Evolutionary conservation across 2,888 invertebrate species (phyloP).

Genomic region (Drosophila monieri): DNA sequence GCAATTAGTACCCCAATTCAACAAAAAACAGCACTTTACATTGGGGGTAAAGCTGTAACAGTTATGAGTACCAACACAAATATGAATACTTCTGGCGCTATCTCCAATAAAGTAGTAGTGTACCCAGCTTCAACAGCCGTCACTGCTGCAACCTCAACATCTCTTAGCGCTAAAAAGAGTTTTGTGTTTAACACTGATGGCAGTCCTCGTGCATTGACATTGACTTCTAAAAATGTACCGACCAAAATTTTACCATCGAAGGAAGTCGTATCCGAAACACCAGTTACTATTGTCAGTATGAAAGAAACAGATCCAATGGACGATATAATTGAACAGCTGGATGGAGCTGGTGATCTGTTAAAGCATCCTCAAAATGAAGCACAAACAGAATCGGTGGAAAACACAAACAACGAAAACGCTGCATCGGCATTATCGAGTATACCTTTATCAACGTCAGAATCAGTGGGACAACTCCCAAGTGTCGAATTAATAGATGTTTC

Average conservation of each 20-base stretch:
- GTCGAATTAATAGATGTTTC: not conserved
- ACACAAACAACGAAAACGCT: slow-evolving; percentile 22
- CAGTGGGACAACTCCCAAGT: not conserved
- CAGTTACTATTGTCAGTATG: slow-evolving; percentile 58
- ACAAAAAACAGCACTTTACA: slow-evolving; percentile 86
- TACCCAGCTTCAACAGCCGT: slow-evolving; percentile 69
- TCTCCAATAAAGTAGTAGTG: slow-evolving; percentile 84
- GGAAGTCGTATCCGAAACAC: slow-evolving; percentile 38
- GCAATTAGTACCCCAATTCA: slow-evolving; percentile 71
- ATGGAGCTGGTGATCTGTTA: slow-evolving; percentile 75
- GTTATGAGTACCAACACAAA: slow-evolving; percentile 86
- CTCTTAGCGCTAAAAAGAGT: slow-evolving; percentile 84
- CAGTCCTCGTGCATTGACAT: slow-evolving; percentile 71
- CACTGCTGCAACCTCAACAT: slow-evolving; percentile 12
- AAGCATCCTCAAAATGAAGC: slow-evolving; percentile 19
- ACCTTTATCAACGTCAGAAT: not conserved
- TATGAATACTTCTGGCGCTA: slow-evolving; percentile 50
- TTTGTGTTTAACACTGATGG: slow-evolving; percentile 83
- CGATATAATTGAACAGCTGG: slow-evolving; percentile 82
- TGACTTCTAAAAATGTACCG: slow-evolving; percentile 57
- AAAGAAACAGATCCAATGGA: slow-evolving; percentile 79
- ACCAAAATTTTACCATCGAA: slow-evolving; percentile 30
- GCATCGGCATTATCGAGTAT: slow-evolving; percentile 21
- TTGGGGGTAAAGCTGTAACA: slow-evolving; percentile 90
- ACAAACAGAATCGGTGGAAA: slow-evolving; percentile 11